Percentiles rank a stretch among this genome's conserved stretches.
Conservation (phyloP, 2,113 vertebrate genomes). For the Papio anubis region DNA sequence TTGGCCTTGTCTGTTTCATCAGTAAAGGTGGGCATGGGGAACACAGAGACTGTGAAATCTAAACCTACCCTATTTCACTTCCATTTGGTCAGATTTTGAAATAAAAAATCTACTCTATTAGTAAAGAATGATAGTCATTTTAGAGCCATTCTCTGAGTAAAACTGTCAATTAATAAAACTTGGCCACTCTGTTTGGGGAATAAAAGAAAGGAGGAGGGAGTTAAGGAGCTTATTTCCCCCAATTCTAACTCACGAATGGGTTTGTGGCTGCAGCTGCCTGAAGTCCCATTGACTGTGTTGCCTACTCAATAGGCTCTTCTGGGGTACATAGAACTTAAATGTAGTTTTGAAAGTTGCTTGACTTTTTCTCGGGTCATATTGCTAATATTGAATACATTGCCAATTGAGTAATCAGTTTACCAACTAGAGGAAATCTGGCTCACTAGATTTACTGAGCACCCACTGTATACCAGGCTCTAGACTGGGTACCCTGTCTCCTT, state of each 20-base stretch:
- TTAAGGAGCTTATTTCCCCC: neutral
- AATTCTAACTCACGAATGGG: conserved; percentile 17
- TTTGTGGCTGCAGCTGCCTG: neutral
- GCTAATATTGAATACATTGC: neutral
- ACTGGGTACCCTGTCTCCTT: neutral
- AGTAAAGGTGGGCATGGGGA: neutral
- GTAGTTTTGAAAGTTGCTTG: neutral
- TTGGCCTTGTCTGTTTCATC: neutral
- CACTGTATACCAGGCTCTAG: neutral
- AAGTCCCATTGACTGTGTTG: neutral
- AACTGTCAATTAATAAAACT: conserved; percentile 28
- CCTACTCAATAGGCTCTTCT: neutral
- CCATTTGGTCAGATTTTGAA: neutral
- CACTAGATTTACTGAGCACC: neutral
- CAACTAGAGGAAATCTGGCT: neutral
- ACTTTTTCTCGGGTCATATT: neutral
- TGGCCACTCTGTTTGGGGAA: neutral
- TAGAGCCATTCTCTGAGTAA: conserved; percentile 27
- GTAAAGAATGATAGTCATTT: conserved; percentile 35
- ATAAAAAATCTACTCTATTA: conserved; percentile 29
- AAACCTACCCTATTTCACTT: neutral
- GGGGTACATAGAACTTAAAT: neutral
- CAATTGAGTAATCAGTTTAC: neutral
- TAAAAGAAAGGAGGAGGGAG: too few species aligned
- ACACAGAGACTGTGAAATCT: neutral